Percentiles rank a stretch among this genome's conserved stretches.
phyloP scores from a whole-genome alignment of 2,113 vertebrate genomes.

The Aspiorhynchus laticeps region DNA sequence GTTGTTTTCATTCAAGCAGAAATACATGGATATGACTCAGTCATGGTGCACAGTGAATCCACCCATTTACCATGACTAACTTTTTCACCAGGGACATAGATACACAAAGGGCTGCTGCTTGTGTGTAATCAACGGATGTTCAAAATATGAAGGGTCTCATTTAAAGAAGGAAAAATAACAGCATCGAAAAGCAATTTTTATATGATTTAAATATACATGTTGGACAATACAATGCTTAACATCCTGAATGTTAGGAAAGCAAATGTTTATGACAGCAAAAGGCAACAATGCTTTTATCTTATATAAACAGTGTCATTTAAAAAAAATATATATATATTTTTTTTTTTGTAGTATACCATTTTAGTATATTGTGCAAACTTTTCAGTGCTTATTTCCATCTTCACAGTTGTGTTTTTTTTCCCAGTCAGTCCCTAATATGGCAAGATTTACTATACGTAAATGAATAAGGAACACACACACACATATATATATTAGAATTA shows the following conservation, averaged over 20 bases:
- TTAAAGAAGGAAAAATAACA: not conserved
- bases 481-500: too few species aligned
- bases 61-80: not conserved
- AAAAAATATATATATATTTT: too few species aligned
- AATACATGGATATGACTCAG: conserved; percentile 1
- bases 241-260: not conserved
- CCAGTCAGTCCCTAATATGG: not conserved
- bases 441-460: not conserved
- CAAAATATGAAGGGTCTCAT: not conserved
- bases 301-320: not conserved
- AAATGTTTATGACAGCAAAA: not conserved
- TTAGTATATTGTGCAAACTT: not conserved
- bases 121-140: not conserved
- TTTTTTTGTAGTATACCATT: not conserved
- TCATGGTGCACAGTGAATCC: not conserved
- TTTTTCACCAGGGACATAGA: not conserved
- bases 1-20: conserved; percentile 7
- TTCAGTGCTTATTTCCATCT: not conserved
- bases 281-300: not conserved
- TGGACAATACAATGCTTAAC: not conserved
- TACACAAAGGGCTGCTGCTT: not conserved
- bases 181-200: not conserved
- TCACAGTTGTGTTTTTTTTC: not conserved
- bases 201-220: not conserved
- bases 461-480: too few species aligned